Percentiles rank a stretch among this genome's conserved stretches.
Evolutionary conservation across 2,113 vertebrate genomes (phyloP).

Genomic region (Origma solitaria): DNA sequence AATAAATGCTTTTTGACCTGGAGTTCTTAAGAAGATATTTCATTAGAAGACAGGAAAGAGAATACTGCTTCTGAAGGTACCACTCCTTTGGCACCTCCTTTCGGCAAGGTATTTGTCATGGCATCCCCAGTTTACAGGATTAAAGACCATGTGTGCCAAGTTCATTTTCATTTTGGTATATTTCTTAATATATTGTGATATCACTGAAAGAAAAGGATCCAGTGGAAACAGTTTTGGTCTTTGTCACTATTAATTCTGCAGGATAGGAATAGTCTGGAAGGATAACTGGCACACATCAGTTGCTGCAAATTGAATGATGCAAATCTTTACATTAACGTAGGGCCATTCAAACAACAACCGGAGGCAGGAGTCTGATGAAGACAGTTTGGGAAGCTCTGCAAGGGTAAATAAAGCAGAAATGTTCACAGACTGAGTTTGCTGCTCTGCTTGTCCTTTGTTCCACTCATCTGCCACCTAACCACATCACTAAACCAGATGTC

Average conservation of each 20-base stretch:
- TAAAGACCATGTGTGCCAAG: neutral
- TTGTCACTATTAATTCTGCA: neutral
- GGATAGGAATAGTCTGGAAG: neutral
- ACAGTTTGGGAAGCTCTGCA: slow-evolving; percentile 90
- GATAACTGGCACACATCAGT: neutral
- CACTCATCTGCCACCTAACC: neutral
- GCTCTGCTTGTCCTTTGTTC: neutral
- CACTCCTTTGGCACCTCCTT: neutral
- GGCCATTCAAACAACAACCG: slow-evolving; percentile 73
- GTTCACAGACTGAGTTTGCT: neutral
- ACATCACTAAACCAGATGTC: neutral
- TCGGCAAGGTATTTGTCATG: neutral
- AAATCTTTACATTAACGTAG: slow-evolving; percentile 69
- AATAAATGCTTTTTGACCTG: neutral
- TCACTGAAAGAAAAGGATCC: neutral
- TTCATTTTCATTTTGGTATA: neutral
- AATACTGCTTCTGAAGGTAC: neutral
- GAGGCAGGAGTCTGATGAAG: slow-evolving; percentile 89
- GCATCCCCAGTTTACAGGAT: neutral
- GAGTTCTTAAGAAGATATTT: neutral
- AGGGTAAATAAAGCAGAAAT: slow-evolving; percentile 78
- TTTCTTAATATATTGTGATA: neutral
- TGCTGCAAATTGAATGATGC: neutral
- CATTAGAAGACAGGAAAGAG: neutral
- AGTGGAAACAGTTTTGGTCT: neutral